phyloP scores from a whole-genome alignment of 2,113 vertebrate species.

The Anhinga anhinga region DNA sequence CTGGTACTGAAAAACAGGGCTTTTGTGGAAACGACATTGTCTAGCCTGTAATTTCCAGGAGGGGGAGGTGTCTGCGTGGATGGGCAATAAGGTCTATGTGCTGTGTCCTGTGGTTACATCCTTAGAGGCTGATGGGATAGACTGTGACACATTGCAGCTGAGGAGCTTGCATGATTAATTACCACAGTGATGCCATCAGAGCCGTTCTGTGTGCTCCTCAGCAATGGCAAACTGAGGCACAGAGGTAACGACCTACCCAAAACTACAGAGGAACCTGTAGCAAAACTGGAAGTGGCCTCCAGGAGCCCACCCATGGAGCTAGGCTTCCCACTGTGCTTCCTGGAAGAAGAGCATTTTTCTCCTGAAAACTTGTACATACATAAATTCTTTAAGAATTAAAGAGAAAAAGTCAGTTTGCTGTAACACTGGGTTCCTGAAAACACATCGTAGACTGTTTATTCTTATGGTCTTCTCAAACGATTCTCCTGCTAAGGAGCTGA shows the following conservation, averaged over 20 bases:
- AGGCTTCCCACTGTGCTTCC: background rate
- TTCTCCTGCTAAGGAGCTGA: background rate
- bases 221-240: background rate
- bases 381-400: background rate
- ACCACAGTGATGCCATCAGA: background rate
- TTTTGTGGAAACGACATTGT: background rate
- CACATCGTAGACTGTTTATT: background rate
- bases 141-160: fast-evolving
- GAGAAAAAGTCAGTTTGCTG: background rate
- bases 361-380: background rate
- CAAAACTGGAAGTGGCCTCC: background rate
- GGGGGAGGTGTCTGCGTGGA: background rate
- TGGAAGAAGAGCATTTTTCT: background rate
- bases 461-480: background rate
- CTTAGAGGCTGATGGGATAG: background rate
- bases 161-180: background rate
- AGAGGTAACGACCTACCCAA: background rate
- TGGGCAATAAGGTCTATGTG: background rate
- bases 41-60: background rate
- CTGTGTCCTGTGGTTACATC: background rate
- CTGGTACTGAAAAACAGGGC: background rate
- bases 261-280: background rate
- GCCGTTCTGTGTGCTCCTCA: background rate
- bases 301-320: background rate
- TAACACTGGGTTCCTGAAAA: background rate